Base-by-base conservation (phyloP, 2,113 vertebrate genomes). In the Narcine bancroftii region DNA sequence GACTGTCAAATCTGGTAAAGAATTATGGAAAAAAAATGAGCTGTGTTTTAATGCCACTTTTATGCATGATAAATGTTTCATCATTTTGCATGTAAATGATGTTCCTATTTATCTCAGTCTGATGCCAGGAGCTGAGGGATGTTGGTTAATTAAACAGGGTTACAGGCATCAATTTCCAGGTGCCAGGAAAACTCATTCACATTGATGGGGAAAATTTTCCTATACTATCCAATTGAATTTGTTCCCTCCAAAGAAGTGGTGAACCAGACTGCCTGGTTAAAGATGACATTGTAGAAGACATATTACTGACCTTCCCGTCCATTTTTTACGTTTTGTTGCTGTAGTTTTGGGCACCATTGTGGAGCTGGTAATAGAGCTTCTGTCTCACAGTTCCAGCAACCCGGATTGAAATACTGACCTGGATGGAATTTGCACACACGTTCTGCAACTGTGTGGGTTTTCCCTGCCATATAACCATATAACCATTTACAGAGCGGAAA, bases 31-130 rank as follows among this genome's bases (percentile, higher is more conserved):
- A n/a, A 39, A 65, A 33, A 85, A 26, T 24, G 24, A 69, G 39
- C 13, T 47, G 63, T 26, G 66, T 45, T 66, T 91, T 39, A 69
- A 39, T 17, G 66, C 26, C 1, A 11, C 65, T 69, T 47, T 47
- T 33, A 13, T 71, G 63, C 89, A 87, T 17, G 36, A 69, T 91
- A 24, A 91, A 69, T 71, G 47, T 69, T 91, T 91, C 65, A 91
- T 91, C 0, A 47, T 71, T 91, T 71, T 33, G 11, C 9, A 10
- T 33, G 65, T 71, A 47, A 91, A 33, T 11, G 26, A 91, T 39
- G 3, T 21, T 29, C 26, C 63, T 91, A 89, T 42, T 89, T 42
- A 89, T 65, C 10, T 89, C 50, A 56, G 45, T 63, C 50, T 63
- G 9, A 91, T 19, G 42, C 60, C 42, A 6, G 65, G 29, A 91